phyloP scores from a whole-genome alignment of 2,888 invertebrate genomes.

The Ormyrus labotus region DNA sequence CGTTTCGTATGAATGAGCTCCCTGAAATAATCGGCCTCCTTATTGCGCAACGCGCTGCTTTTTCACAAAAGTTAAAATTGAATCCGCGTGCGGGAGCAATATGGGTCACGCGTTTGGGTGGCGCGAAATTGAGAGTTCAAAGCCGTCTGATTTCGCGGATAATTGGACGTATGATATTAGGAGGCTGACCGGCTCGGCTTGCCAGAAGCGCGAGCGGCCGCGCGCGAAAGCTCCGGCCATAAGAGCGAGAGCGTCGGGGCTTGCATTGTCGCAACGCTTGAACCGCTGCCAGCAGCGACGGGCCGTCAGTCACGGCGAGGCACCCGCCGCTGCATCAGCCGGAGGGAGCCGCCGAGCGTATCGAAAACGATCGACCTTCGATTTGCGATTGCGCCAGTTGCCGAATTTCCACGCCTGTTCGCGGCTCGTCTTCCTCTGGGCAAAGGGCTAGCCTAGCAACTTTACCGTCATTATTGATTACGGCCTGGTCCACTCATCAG shows the following conservation, averaged over 20 bases:
- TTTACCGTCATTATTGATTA: too few relatives aligned
- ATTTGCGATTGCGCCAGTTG: conserved; percentile 11
- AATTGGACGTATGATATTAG: conserved; percentile 55
- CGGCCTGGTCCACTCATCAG: too few relatives aligned
- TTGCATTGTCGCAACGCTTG: conserved; percentile 66
- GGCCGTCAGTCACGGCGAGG: conserved; percentile 26
- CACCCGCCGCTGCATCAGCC: not conserved
- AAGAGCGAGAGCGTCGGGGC: conserved; percentile 38
- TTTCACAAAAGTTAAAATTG: conserved; percentile 34
- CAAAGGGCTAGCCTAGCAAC: too few relatives aligned
- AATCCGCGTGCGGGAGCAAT: conserved; percentile 38
- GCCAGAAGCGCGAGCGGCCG: conserved; percentile 36
- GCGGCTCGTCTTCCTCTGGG: too few relatives aligned
- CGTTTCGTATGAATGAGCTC: not conserved
- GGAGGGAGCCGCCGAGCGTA: too few relatives aligned
- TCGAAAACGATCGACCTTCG: conserved; percentile 12
- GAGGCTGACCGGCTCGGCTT: conserved; percentile 8
- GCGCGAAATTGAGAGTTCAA: conserved; percentile 39
- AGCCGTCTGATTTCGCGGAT: conserved; percentile 50
- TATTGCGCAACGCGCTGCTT: conserved; percentile 34
- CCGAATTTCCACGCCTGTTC: not conserved
- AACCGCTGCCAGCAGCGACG: conserved; percentile 60
- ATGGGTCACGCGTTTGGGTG: conserved; percentile 38
- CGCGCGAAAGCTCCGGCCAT: conserved; percentile 36
- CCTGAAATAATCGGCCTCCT: conserved; percentile 37